Evolutionary conservation across 2,888 invertebrate species (phyloP).

Genomic region (Cryptosula pallasiana): DNA sequence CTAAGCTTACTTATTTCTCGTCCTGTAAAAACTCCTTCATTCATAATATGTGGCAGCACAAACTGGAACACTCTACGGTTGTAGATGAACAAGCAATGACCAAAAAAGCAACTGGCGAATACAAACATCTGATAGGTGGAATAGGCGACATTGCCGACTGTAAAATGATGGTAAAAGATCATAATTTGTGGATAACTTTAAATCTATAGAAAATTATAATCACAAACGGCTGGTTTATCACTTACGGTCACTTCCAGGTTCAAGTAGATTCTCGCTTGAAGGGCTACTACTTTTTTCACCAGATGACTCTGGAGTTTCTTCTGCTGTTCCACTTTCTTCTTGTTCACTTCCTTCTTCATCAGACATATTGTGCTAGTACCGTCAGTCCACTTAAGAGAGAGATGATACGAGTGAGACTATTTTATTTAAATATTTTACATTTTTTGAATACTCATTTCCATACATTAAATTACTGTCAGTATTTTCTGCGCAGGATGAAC

Average conservation of each 20-base stretch:
- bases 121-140: slow-evolving; percentile 4
- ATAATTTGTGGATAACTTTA: no score
- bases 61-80: slow-evolving; percentile 13
- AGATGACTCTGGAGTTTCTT: background rate
- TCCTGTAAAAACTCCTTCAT: slow-evolving; percentile 19
- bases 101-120: slow-evolving; percentile 17
- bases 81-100: slow-evolving; percentile 16
- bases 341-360: background rate
- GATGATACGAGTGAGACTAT: no score
- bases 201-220: no score
- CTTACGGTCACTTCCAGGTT: background rate
- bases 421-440: no score
- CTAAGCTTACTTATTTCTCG: slow-evolving; percentile 2
- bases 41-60: slow-evolving; percentile 21
- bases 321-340: background rate
- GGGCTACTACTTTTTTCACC: background rate
- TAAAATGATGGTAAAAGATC: no score
- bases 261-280: background rate
- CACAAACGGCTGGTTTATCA: no score
- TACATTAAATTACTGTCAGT: no score
- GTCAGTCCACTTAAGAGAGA: no score
- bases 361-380: background rate
- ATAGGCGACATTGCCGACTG: background rate
- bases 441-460: no score
- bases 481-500: no score